phyloP scores from a whole-genome alignment of 2,113 vertebrate species.

The Elephantulus edwardii region DNA sequence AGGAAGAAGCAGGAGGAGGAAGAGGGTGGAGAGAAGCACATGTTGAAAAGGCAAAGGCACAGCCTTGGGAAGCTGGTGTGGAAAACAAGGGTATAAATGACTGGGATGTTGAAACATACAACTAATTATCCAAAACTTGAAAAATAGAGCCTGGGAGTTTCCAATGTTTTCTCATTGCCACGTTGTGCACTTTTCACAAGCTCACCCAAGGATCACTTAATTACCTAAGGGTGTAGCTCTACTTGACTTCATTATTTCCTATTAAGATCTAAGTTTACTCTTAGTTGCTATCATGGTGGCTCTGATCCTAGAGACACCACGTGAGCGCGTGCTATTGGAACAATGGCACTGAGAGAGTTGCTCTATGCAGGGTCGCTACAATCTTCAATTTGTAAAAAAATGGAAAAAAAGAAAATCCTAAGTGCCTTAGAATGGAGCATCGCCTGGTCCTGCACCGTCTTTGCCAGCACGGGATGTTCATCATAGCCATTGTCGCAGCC shows the following conservation, averaged over 20 bases:
- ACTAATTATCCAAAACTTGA: neutral
- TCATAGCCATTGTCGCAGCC: neutral
- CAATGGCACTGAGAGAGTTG: no score
- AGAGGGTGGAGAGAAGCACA: neutral
- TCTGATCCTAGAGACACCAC: neutral
- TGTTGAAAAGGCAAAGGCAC: neutral
- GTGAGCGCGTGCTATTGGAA: no score
- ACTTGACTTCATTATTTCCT: neutral
- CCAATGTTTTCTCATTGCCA: neutral
- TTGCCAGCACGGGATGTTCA: neutral
- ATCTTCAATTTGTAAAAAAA: no score
- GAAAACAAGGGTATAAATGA: neutral
- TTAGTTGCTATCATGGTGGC: neutral
- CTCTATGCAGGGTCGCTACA: no score
- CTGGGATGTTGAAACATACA: slow-evolving; percentile 1
- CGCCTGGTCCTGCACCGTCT: neutral
- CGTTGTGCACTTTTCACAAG: slow-evolving; percentile 10
- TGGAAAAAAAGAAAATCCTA: no score
- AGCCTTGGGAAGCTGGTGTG: neutral
- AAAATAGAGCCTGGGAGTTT: neutral
- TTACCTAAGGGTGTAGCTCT: neutral
- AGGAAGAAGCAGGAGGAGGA: no score
- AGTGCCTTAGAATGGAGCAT: neutral
- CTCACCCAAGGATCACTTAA: neutral
- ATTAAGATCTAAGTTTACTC: neutral